Conservation (phyloP, 1,140 invertebrate genomes). For the Drosophila eugracilis region DNA sequence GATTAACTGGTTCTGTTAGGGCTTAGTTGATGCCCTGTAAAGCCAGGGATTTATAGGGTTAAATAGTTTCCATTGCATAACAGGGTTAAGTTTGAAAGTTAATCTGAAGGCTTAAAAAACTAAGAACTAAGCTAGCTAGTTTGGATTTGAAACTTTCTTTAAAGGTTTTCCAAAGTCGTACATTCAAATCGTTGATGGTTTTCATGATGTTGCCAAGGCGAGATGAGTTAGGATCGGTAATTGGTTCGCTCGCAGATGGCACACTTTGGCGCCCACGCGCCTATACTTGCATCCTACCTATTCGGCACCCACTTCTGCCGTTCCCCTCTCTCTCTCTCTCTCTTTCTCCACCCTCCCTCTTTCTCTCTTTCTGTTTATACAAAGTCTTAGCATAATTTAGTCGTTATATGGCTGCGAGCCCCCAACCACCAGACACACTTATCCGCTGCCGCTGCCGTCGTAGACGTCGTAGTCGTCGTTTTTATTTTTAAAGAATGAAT, state of each 20-base stretch:
- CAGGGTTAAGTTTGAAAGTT: neutral
- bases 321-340: too few species aligned
- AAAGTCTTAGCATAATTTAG: constrained; percentile 71
- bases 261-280: constrained; percentile 42
- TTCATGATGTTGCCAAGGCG: neutral
- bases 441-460: constrained; percentile 8
- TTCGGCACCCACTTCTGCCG: constrained; percentile 14
- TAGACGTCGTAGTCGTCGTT: neutral
- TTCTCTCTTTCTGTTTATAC: constrained; percentile 64
- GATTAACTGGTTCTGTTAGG: constrained; percentile 12
- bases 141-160: too few species aligned
- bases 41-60: neutral
- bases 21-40: constrained; percentile 3
- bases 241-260: constrained; percentile 30
- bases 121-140: neutral
- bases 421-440: constrained; percentile 30
- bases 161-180: too few species aligned
- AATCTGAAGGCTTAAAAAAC: neutral
- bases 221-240: constrained; percentile 18
- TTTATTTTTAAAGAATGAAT: constrained; percentile 66
- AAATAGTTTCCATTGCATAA: too few species aligned
- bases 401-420: constrained; percentile 41
- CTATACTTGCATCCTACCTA: constrained; percentile 21
- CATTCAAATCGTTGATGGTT: constrained; percentile 2
- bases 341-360: too few species aligned